Evolutionary conservation across 1,140 invertebrate genomes (phyloP), one percentile per base, ranked within the genome.

Genomic region (Samia ricini): DNA sequence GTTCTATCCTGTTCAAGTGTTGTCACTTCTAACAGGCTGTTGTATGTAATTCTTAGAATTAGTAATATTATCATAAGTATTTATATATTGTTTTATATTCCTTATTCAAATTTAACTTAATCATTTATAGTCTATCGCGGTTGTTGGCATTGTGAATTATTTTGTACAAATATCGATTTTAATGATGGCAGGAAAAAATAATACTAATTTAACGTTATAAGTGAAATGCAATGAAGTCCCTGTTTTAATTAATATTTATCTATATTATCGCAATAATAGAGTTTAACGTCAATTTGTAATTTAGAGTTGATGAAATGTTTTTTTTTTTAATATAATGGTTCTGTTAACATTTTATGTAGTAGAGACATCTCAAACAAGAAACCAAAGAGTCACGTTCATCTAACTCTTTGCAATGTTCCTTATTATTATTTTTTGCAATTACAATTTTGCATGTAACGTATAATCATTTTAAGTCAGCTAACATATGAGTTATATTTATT

Each of bases 141-240:
- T 88, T 87, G 87, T 89, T 88, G 79, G 85, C 76, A 83, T 81
- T 82, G n/a, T n/a, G 81, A 88, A 86, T 89, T 85, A 87, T 86
- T 85, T 83, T 90, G 85, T 88, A 90, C 87, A 90, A 89, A 88
- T 87, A 88, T 83, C 77, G 82, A 79, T 83, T 83, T 77, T 78
- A 80, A 79, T 75, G 68, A 81, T 83, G n/a, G n/a, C n/a, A n/a
- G 77, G 64, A 4, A 8, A 10, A 42, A 42, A 42, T 83, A 80
- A 80, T 81, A 81, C 67, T 83, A 83, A 82, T 71, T 65, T 85
- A 85, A 79, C 69, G n/a, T 77, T 68, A 64, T 72, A 71, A 69
- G 68, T 57, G 58, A 56, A 63, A 59, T 67, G 61, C 56, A 61
- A 61, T 60, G 49, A 62, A 56, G 63, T 68, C 64, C 65, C 62